These are phyloP conservation scores for Acanthoscelides obtectus DNA, from an alignment of 2,888 invertebrate genomes.

Conservation along the genomic window DNA sequence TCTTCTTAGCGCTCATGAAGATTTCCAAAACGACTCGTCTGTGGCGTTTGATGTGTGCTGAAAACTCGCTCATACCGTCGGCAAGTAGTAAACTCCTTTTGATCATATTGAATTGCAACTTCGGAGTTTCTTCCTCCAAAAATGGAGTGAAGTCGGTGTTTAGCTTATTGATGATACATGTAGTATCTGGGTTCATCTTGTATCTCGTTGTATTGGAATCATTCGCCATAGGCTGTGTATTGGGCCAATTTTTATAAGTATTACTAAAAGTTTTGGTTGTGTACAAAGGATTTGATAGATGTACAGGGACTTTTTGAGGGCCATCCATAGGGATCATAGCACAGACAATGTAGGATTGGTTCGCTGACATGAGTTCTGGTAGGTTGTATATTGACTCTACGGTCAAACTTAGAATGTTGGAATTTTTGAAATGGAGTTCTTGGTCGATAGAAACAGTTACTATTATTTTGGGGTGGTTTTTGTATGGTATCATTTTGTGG, in stretches of 20 bases:
- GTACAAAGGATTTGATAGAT: conserved; percentile 31
- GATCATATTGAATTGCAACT: conserved; percentile 40
- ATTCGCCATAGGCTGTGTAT: conserved; percentile 24
- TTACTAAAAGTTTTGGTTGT: conserved; percentile 18
- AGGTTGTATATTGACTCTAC: conserved; percentile 42
- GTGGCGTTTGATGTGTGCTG: conserved; percentile 31
- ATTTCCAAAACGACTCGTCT: conserved; percentile 39
- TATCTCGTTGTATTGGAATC: conserved; percentile 32
- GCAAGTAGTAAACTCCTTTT: conserved; percentile 33
- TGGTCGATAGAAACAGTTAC: conserved; percentile 29
- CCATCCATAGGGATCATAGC: conserved; percentile 28
- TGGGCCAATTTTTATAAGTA: conserved; percentile 36
- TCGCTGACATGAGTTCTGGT: conserved; percentile 29
- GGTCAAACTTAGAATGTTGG: conserved; percentile 36
- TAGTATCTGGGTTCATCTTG: conserved; percentile 10
- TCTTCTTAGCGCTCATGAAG: conserved; percentile 25
- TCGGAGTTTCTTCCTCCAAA: conserved; percentile 24
- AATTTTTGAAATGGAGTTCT: conserved; percentile 21
- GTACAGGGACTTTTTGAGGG: conserved; percentile 22
- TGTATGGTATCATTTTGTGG: conserved; percentile 32
- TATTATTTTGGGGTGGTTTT: conserved; percentile 34
- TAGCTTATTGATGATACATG: conserved; percentile 13
- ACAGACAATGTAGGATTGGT: conserved; percentile 36
- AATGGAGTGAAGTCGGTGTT: conserved; percentile 21
- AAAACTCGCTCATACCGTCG: conserved; percentile 27